Evolutionary conservation across 1,140 invertebrate genomes (phyloP).

Genomic region (Zeugodacus cucurbitae): DNA sequence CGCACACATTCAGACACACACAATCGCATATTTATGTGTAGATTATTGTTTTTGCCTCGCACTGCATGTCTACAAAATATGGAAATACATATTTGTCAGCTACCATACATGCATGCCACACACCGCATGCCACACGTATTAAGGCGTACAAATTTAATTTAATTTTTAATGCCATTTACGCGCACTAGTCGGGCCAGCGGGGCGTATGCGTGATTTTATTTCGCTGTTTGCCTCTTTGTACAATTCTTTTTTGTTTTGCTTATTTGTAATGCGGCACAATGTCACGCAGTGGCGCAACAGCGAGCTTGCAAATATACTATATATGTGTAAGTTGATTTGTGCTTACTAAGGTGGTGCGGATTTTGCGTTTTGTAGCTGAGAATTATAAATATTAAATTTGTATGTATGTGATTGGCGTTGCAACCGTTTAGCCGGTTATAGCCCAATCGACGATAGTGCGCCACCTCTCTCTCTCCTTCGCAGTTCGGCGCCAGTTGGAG

Average conservation of each 20-base stretch:
- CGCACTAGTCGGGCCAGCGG: background rate
- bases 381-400: too few relatives aligned
- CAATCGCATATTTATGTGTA: background rate
- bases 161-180: conserved; percentile 11
- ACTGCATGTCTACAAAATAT: background rate
- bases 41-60: background rate
- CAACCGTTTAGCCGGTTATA: too few relatives aligned
- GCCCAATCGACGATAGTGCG: too few relatives aligned
- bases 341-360: background rate
- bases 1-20: too few relatives aligned
- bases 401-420: too few relatives aligned
- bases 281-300: background rate
- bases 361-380: too few relatives aligned
- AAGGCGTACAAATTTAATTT: conserved; percentile 12
- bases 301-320: background rate
- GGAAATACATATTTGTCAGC: background rate
- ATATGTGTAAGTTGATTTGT: background rate
- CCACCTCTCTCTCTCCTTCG: too few relatives aligned
- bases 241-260: background rate
- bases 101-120: background rate
- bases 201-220: conserved; percentile 2
- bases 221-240: background rate
- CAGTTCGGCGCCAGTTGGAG: too few relatives aligned
- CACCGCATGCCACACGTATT: background rate
- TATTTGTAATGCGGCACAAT: background rate